Evolutionary conservation across 2,888 invertebrate species (phyloP), one percentile per base, ranked within the genome.

Genomic region (Noctua pronuba): DNA sequence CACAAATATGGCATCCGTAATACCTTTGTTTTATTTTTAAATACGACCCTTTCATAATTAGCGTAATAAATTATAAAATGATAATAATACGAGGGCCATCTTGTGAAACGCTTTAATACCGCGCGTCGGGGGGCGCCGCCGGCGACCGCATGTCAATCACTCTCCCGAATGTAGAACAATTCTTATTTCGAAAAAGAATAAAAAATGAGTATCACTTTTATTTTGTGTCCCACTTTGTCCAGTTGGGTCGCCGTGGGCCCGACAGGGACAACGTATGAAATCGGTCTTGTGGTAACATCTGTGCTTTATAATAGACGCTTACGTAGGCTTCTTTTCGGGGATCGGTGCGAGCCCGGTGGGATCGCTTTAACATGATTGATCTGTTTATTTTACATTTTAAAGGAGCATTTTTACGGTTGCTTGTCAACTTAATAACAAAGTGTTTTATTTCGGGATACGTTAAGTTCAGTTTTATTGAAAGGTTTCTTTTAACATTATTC

Each of bases 311-410:
- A 96, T 96, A 96, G 96, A 96, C 94, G 95, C 96, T 96, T 96
- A 96, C 95, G 95, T 95, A 95, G 96, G 94, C 95, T 96, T 96
- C 96, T 96, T 96, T 96, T 95, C 96, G 96, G 94, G 95, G 95
- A 95, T 95, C 94, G 91, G 91, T 90, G 91, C 93, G 94, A 94
- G 94, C 95, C 95, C 96, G 95, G 96, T 95, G 96, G 96, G 96
- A 96, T 96, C 95, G 94, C 95, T 96, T 95, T 94, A 95, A 95
- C 95, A 96, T 96, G 96, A 96, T 96, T 96, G 96, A 96, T 96
- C 96, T 96, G 96, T 96, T 96, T 96, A 96, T 96, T 96, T 96
- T 95, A 96, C 96, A 96, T 96, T 96, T 96, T 96, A 96, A 96
- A 96, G 95, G 94, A 95, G 95, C 96, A 96, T 96, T 96, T 96